Evolutionary conservation across 2,888 invertebrate genomes (phyloP).

Genomic region (Agonopterix subpropinquella): DNA sequence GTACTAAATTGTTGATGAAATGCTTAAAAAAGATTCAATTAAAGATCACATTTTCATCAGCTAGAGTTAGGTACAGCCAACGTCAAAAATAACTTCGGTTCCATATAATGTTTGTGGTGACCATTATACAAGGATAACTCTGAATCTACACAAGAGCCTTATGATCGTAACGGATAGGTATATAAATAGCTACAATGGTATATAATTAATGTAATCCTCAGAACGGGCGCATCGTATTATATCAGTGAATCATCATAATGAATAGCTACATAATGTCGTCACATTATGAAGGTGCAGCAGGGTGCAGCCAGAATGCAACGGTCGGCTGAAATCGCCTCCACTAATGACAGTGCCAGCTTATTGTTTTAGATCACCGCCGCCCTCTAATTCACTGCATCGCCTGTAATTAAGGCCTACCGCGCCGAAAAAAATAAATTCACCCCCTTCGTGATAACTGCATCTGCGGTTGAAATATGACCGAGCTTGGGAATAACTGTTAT

Average conservation of each 20-base stretch:
- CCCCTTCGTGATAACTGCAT: conserved; percentile 56
- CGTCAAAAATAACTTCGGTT: no score
- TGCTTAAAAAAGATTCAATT: no score
- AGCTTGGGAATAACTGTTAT: conserved; percentile 32
- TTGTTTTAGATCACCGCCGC: conserved; percentile 72
- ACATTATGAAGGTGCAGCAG: conserved; percentile 54
- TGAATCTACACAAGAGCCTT: no score
- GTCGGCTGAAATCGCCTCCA: conserved; percentile 23
- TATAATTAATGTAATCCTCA: no score
- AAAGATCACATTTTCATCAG: no score
- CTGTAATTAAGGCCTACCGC: conserved; percentile 55
- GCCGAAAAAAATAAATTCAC: conserved; percentile 55
- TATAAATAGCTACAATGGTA: no score
- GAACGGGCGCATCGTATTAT: conserved; percentile 3
- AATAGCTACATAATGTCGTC: conserved; percentile 59
- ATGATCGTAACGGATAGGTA: no score
- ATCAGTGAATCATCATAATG: conserved; percentile 32
- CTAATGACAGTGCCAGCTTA: conserved; percentile 63
- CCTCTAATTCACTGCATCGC: conserved; percentile 62
- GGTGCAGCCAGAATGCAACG: conserved; percentile 29
- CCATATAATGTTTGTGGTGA: no score
- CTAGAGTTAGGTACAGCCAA: no score
- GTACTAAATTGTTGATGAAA: no score
- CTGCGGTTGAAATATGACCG: conserved; percentile 40
- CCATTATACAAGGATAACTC: no score